Conservation (phyloP, 2,888 invertebrate species). For the Caenorhabditis imperialis region DNA sequence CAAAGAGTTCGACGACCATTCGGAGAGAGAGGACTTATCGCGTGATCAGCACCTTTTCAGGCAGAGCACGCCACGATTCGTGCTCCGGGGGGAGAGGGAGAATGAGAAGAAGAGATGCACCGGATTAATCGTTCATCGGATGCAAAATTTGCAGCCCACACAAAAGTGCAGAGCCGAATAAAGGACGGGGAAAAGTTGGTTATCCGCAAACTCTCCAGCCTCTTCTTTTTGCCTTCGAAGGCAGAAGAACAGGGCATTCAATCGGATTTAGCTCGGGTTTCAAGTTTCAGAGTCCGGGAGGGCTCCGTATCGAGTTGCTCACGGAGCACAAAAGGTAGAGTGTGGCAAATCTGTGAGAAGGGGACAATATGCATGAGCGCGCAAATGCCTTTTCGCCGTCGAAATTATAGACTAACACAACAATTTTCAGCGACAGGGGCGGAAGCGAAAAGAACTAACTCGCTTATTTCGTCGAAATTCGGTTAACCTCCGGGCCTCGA, state of each 20-base stretch:
- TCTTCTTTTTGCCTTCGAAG: background rate
- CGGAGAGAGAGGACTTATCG: constrained; percentile 8
- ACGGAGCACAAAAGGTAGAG: background rate
- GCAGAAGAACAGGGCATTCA: constrained; percentile 30
- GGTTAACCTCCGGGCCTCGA: background rate
- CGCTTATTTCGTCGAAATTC: too few species aligned
- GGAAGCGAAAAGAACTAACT: too few species aligned
- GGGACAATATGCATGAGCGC: constrained; percentile 38
- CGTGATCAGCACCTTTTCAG: constrained; percentile 5
- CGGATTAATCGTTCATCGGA: constrained; percentile 51
- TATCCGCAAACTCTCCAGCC: constrained; percentile 17
- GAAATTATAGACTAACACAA: constrained; percentile 34
- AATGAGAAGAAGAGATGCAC: background rate
- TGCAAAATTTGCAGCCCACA: constrained; percentile 37
- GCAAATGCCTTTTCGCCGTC: background rate
- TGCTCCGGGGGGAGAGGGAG: constrained; percentile 11
- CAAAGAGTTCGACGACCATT: constrained; percentile 42
- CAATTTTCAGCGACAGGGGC: constrained; percentile 6
- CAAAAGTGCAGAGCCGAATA: constrained; percentile 7
- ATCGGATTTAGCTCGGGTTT: constrained; percentile 28
- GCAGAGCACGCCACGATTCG: constrained; percentile 5
- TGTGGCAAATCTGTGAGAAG: background rate
- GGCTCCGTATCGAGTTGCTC: constrained; percentile 31
- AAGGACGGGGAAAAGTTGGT: constrained; percentile 13
- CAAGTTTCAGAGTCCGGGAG: constrained; percentile 26